These are phyloP conservation scores for Penaeus indicus DNA, from an alignment of 1,140 invertebrate species.

Conservation along the genomic window DNA sequence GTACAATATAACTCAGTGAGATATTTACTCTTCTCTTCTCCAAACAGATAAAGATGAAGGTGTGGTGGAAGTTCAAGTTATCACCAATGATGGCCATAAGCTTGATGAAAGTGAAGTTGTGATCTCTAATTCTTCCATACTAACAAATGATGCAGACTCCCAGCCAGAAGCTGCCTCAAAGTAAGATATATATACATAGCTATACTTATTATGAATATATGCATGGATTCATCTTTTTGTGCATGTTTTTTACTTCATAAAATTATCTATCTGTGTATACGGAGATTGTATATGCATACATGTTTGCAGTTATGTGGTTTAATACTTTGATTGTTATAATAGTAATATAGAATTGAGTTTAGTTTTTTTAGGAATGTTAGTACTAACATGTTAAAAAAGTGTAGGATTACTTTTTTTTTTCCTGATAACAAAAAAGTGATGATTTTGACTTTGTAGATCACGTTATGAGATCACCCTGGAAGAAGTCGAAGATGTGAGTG, in stretches of 20 bases:
- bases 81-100: constrained; percentile 72
- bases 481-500: constrained; percentile 28
- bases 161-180: constrained; percentile 69
- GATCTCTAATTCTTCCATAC: constrained; percentile 67
- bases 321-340: too few species aligned
- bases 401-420: not conserved
- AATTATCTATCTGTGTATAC: too few species aligned
- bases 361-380: too few species aligned
- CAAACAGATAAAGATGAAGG: constrained; percentile 23
- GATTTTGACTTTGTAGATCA: constrained; percentile 36
- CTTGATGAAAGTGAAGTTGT: constrained; percentile 82
- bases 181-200: constrained; percentile 41
- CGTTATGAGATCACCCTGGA: constrained; percentile 52
- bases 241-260: too few species aligned
- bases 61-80: constrained; percentile 34
- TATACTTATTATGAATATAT: not conserved
- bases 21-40: not conserved
- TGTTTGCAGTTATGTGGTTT: too few species aligned
- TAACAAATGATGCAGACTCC: constrained; percentile 68
- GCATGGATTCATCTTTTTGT: too few species aligned
- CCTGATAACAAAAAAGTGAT: not conserved
- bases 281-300: too few species aligned
- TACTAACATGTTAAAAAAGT: too few species aligned
- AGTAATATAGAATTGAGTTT: too few species aligned
- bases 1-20: too few species aligned